Percentiles rank a stretch among this genome's conserved stretches.
Conservation (phyloP, 2,113 vertebrate genomes). For the Lamprologus speciosus region DNA sequence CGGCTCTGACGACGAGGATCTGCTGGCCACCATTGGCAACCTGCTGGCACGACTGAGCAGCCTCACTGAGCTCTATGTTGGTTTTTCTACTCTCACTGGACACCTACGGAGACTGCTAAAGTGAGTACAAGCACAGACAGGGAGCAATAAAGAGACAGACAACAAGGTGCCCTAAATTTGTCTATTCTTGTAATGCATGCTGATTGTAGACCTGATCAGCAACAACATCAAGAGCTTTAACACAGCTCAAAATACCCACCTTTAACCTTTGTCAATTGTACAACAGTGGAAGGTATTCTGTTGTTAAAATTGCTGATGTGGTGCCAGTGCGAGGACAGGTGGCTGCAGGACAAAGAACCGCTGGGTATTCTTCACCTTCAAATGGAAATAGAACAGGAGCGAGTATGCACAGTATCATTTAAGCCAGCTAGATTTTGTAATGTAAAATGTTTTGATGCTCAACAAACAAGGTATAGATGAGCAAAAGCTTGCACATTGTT, state of each 20-base stretch:
- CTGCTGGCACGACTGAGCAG: constrained; percentile 73
- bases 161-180: neutral
- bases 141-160: neutral
- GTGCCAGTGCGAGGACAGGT: neutral
- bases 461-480: neutral
- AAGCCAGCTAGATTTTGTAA: neutral
- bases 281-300: neutral
- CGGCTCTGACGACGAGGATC: constrained; percentile 53
- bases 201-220: neutral
- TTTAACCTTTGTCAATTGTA: neutral
- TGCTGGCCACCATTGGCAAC: constrained; percentile 73
- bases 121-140: constrained; percentile 58
- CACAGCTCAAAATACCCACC: neutral
- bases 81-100: constrained; percentile 87
- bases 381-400: neutral
- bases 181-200: neutral
- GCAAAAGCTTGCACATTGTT: neutral
- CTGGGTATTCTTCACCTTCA: neutral
- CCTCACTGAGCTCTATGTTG: constrained; percentile 80
- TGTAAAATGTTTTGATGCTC: neutral
- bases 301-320: constrained; percentile 14
- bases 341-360: neutral
- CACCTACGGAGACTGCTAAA: constrained; percentile 79
- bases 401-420: neutral
- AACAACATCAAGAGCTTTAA: neutral